Conservation (phyloP, 2,888 invertebrate genomes). For the Nemurella pictetii region DNA sequence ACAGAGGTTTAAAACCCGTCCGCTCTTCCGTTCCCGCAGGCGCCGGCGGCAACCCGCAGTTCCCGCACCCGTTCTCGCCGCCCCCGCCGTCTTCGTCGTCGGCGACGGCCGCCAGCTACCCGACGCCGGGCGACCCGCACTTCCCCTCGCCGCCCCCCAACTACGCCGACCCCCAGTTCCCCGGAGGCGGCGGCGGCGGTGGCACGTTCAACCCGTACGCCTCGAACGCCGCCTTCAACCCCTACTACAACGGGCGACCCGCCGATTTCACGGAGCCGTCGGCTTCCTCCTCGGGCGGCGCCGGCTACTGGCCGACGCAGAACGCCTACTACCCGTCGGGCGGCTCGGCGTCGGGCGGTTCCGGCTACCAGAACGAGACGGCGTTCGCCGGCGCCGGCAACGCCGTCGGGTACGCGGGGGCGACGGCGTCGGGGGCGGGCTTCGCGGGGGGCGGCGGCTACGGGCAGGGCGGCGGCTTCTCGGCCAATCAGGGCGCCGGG, state of each 20-base stretch:
- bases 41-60: not conserved
- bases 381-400: not conserved
- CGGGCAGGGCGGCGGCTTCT: not conserved
- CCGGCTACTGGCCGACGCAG: constrained; percentile 17
- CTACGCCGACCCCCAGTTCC: no score
- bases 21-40: not conserved
- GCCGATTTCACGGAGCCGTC: constrained; percentile 3
- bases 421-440: constrained; percentile 12
- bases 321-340: not conserved
- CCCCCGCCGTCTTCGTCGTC: not conserved
- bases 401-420: not conserved
- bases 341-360: not conserved
- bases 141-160: not conserved
- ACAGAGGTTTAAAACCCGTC: no score
- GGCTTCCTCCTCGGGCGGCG: not conserved
- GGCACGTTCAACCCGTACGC: not conserved
- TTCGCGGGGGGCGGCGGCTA: not conserved
- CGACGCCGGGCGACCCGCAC: not conserved
- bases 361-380: not conserved
- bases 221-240: not conserved
- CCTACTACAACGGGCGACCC: not conserved
- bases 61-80: constrained; percentile 10
- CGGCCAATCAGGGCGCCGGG: not conserved
- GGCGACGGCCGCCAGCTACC: not conserved
- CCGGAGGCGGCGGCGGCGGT: no score